Conservation (phyloP, 2,797 vertebrate species). For the Pangasius macronema region DNA sequence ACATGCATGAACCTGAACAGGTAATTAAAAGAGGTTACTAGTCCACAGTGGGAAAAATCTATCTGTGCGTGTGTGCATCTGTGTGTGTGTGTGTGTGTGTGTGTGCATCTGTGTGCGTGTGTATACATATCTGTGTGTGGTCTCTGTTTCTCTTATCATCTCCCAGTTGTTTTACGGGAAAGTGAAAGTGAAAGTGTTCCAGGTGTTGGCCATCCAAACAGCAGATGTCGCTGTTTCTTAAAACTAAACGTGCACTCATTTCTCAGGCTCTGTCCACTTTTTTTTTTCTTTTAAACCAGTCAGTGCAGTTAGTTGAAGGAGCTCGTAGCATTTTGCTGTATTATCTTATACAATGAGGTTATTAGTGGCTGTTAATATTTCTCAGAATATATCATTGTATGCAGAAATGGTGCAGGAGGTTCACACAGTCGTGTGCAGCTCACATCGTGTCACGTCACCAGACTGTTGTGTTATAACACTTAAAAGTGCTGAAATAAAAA, state of each 20-base stretch:
- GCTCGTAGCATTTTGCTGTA: neutral
- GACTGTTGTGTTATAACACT: neutral
- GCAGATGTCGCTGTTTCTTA: neutral
- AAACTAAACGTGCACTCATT: neutral
- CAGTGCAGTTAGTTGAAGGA: neutral
- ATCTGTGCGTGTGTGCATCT: neutral
- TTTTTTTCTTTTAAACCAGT: neutral
- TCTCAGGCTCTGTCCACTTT: neutral
- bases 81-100: neutral
- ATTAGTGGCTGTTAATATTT: neutral
- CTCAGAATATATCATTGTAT: neutral
- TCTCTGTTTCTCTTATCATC: neutral
- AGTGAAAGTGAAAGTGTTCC: constrained; percentile 54
- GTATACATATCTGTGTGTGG: neutral
- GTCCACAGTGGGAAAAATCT: neutral
- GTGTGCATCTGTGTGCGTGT: neutral
- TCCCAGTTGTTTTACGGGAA: constrained; percentile 38
- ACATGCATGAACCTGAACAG: neutral
- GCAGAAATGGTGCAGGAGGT: neutral
- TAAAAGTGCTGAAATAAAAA: neutral
- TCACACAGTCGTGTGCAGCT: too few relatives aligned
- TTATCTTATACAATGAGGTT: neutral
- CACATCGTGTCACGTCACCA: neutral
- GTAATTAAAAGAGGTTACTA: neutral
- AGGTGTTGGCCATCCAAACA: neutral